Percentiles rank a stretch among this genome's conserved stretches.
Evolutionary conservation across 2,888 invertebrate species (phyloP).

Genomic region (Cantharis flavilabris): DNA sequence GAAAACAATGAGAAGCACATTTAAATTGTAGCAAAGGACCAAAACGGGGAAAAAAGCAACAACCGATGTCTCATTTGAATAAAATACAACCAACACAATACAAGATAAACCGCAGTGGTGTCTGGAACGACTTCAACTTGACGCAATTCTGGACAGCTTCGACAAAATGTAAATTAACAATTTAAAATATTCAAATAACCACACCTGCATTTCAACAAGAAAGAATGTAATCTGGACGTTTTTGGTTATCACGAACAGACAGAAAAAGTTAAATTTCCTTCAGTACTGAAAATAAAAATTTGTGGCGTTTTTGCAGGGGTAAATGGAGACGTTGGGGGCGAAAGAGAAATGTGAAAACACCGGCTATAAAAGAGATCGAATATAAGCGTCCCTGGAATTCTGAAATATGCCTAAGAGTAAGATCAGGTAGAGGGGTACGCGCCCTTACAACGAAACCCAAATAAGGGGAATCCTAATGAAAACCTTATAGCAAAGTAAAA

Average conservation of each 20-base stretch:
- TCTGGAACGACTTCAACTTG: background rate
- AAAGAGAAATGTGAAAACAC: constrained; percentile 26
- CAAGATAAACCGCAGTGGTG: background rate
- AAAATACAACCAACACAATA: background rate
- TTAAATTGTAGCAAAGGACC: background rate
- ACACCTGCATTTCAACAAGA: background rate
- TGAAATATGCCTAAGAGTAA: constrained; percentile 32
- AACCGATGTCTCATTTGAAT: background rate
- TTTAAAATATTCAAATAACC: background rate
- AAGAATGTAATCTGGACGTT: background rate
- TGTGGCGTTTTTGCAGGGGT: constrained; percentile 4
- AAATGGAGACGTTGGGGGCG: constrained; percentile 3
- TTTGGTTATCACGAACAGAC: background rate
- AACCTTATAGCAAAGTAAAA: constrained; percentile 32
- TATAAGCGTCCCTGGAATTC: constrained; percentile 24
- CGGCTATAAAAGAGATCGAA: constrained; percentile 28
- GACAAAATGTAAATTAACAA: constrained; percentile 6
- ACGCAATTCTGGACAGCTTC: constrained; percentile 7
- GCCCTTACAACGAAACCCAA: constrained; percentile 28
- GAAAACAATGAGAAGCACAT: background rate
- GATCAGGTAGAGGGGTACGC: constrained; percentile 28
- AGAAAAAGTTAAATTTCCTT: background rate
- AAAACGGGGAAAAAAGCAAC: background rate
- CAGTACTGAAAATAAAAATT: background rate
- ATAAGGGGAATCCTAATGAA: constrained; percentile 29